Conservation (phyloP, 2,797 vertebrate genomes). For the Enteromius argenteus region DNA sequence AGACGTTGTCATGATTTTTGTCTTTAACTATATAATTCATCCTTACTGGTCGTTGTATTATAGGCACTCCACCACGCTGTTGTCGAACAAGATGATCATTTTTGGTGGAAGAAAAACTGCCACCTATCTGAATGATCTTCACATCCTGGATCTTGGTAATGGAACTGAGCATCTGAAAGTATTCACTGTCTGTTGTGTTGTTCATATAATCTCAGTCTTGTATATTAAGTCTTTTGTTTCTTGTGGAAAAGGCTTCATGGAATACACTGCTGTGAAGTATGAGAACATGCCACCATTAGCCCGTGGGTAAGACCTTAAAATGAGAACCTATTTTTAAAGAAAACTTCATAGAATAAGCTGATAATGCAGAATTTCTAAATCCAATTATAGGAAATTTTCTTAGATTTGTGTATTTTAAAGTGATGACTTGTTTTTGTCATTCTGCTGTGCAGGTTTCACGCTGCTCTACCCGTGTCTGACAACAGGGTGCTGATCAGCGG, state of each 20-base stretch:
- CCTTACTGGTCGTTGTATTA: background rate
- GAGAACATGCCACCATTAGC: slow-evolving; percentile 80
- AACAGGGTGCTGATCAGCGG: slow-evolving; percentile 87
- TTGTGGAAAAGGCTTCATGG: slow-evolving; percentile 85
- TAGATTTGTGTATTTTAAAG: background rate
- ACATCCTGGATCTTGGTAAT: slow-evolving; percentile 88
- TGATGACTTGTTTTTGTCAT: background rate
- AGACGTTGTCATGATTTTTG: background rate
- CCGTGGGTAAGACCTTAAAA: slow-evolving; percentile 76
- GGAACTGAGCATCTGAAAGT: background rate
- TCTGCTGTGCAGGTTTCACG: slow-evolving; percentile 82
- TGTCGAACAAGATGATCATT: slow-evolving; percentile 85
- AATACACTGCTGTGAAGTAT: slow-evolving; percentile 85
- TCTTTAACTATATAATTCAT: background rate
- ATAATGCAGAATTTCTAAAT: background rate
- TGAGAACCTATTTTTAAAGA: background rate
- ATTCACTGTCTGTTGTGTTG: background rate
- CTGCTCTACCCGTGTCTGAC: slow-evolving; percentile 82
- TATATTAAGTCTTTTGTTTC: slow-evolving; percentile 22
- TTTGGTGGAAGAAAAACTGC: slow-evolving; percentile 85
- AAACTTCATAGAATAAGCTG: background rate
- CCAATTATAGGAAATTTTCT: background rate
- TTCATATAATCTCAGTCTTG: background rate
- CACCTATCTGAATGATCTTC: slow-evolving; percentile 86
- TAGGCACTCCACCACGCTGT: slow-evolving; percentile 87